phyloP scores from a whole-genome alignment of 2,888 invertebrate species.

The Abscondita cerata region DNA sequence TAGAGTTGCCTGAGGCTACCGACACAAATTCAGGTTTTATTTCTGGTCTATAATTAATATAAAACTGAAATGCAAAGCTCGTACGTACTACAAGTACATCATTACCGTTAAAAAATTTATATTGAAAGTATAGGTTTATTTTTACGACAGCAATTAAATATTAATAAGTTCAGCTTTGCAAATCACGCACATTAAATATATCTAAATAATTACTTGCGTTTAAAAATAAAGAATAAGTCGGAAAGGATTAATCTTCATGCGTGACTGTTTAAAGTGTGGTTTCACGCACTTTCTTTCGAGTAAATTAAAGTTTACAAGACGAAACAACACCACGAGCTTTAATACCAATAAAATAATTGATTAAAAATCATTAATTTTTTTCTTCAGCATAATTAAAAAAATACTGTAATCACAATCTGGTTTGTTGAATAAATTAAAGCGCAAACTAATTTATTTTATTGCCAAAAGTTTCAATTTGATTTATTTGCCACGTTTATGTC shows the following conservation, averaged over 20 bases:
- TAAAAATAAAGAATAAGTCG: neutral
- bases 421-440: neutral
- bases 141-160: no score
- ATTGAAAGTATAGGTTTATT: neutral
- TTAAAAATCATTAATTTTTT: no score
- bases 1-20: slow-evolving; percentile 35
- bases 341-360: no score
- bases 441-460: no score
- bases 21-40: slow-evolving; percentile 36
- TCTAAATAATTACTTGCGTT: slow-evolving; percentile 1
- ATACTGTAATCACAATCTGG: neutral
- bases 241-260: slow-evolving; percentile 7
- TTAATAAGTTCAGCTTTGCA: no score
- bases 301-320: slow-evolving; percentile 4
- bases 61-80: slow-evolving; percentile 32
- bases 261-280: neutral
- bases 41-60: slow-evolving; percentile 37
- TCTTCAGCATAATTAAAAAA: no score
- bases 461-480: no score
- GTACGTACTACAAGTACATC: slow-evolving; percentile 30
- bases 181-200: no score
- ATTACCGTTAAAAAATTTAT: slow-evolving; percentile 21
- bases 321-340: no score
- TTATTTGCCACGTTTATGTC: no score
- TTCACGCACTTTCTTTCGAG: slow-evolving; percentile 1